Evolutionary conservation across 2,888 invertebrate genomes (phyloP).

Genomic region (Busseola fusca): DNA sequence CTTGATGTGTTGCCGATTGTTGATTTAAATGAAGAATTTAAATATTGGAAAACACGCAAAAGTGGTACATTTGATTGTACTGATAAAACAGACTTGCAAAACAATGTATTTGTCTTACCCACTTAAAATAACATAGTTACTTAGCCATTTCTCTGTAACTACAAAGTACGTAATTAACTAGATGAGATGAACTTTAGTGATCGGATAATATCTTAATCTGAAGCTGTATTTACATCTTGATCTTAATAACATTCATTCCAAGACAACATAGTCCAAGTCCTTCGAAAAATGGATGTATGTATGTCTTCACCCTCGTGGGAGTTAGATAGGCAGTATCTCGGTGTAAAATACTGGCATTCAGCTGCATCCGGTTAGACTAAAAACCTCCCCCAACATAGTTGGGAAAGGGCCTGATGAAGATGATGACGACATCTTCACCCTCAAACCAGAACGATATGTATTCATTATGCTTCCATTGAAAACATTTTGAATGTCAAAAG

Average conservation of each 20-base stretch:
- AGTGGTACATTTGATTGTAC: background rate
- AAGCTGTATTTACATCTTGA: conserved; percentile 15
- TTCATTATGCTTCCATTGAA: conserved; percentile 41
- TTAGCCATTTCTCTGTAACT: conserved; percentile 6
- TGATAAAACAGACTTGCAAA: conserved; percentile 9
- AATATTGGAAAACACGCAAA: background rate
- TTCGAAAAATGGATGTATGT: background rate
- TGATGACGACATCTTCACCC: background rate
- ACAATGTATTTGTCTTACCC: background rate
- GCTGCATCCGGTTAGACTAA: background rate
- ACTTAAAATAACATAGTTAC: conserved; percentile 3
- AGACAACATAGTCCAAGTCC: background rate
- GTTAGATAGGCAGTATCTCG: background rate
- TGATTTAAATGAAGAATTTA: background rate
- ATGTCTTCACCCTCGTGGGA: background rate
- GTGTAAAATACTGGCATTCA: background rate
- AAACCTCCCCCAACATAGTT: background rate
- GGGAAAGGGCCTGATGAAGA: background rate
- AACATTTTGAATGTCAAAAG: conserved; percentile 43
- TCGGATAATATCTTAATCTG: conserved; percentile 7
- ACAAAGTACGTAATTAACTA: conserved; percentile 23
- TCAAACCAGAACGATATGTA: conserved; percentile 19
- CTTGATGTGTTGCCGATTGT: background rate
- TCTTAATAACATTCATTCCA: background rate
- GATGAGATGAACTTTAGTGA: conserved; percentile 23